Evolutionary conservation across 2,888 invertebrate genomes (phyloP).

Genomic region (Meandrusa payeni): DNA sequence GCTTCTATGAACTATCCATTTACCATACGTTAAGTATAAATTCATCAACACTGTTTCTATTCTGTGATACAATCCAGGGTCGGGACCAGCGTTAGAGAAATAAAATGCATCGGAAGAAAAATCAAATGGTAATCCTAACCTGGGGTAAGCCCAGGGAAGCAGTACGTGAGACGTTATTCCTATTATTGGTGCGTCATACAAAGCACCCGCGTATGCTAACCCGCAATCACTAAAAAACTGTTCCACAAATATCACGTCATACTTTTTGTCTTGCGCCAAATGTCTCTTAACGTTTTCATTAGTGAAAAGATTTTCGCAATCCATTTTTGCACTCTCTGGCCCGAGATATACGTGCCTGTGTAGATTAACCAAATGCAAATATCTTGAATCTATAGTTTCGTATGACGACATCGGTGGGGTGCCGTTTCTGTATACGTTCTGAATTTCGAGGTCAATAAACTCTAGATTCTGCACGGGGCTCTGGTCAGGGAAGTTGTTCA

Average conservation of each 20-base stretch:
- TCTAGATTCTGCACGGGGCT: conserved; percentile 69
- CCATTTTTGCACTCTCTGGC: conserved; percentile 28
- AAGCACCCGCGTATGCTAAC: conserved; percentile 52
- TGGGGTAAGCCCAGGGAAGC: conserved; percentile 66
- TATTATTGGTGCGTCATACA: conserved; percentile 70
- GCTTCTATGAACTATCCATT: conserved; percentile 46
- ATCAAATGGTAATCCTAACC: conserved; percentile 71
- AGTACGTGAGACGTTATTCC: conserved; percentile 73
- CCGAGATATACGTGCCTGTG: conserved; percentile 35
- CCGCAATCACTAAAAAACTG: conserved; percentile 70
- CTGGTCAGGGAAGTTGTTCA: conserved; percentile 79
- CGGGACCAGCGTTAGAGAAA: conserved; percentile 53
- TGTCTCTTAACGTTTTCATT: conserved; percentile 44
- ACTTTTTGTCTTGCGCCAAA: conserved; percentile 41
- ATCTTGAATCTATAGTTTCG: conserved; percentile 34
- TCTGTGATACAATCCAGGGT: conserved; percentile 45
- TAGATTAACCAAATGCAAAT: conserved; percentile 34
- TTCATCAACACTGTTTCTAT: conserved; percentile 44
- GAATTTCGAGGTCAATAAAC: conserved; percentile 68
- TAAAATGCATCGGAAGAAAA: conserved; percentile 69
- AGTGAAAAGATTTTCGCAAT: conserved; percentile 51
- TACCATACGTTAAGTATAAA: conserved; percentile 36
- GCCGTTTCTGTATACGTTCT: conserved; percentile 17
- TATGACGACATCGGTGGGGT: conserved; percentile 34
- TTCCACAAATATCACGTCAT: conserved; percentile 71